A percentile compares a stretch with the other conserved stretches of the same genome.
Conservation (phyloP, 2,797 vertebrate species). For the Sylvilagus floridanus region DNA sequence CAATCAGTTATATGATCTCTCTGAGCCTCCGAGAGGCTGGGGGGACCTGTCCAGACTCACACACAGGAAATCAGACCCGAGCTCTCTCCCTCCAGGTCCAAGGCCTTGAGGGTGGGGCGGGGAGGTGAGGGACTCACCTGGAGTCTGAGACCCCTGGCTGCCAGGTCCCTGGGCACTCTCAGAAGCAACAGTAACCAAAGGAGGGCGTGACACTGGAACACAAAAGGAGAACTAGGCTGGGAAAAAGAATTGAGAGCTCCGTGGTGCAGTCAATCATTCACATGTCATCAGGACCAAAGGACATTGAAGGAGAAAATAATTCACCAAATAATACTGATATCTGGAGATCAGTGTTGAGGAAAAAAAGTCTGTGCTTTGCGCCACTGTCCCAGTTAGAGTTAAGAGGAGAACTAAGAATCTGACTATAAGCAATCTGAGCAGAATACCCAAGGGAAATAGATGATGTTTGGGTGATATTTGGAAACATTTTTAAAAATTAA, state of each 20-base stretch:
- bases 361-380: not conserved
- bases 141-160: not conserved
- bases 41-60: not conserved
- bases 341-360: not conserved
- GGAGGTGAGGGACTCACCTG: accelerated
- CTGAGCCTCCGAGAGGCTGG: not conserved
- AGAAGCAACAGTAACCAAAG: not conserved
- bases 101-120: accelerated
- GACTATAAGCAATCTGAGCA: not conserved
- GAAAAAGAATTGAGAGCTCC: not conserved
- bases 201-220: no score
- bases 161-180: not conserved
- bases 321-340: not conserved
- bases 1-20: not conserved
- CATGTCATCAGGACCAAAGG: not conserved
- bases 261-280: not conserved
- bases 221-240: not conserved
- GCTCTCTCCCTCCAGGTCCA: not conserved
- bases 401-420: not conserved
- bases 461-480: not conserved
- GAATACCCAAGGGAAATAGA: not conserved
- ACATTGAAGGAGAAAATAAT: not conserved
- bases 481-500: not conserved
- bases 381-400: not conserved
- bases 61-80: not conserved